Base-by-base conservation (phyloP, 2,888 invertebrate species). In the Iselma pallidipennis region DNA sequence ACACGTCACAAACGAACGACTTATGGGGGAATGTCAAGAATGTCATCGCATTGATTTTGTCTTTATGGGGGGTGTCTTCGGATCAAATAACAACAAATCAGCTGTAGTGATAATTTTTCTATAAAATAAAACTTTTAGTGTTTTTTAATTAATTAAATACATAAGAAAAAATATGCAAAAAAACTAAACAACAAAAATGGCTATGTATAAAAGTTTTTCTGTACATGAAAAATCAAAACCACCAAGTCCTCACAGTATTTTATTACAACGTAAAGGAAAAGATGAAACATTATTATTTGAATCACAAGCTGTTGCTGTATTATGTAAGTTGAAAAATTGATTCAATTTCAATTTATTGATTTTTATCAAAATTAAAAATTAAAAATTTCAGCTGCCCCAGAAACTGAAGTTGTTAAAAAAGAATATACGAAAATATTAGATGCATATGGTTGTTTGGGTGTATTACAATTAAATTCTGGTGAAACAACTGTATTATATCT, bases 391-490 rank as follows among this genome's bases (percentile, higher is more conserved):
- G 94, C 91, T 65, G 83, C 89, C 37, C 91, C 91, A 81, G 97
- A 98, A 83, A 93, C 92, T 4, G 96, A 97, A 74, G 90, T 91
- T 12, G 88, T 98, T 60, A 91, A 93, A 75, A 91, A 92, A 74
- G 91, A 92, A 74, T 98, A 98, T 79, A 89, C 89, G 12, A 96
- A 97, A 84, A 86, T 96, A 48, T 84, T 93, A 55, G 98, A 99
- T 83, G 96, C 95, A 0, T 98, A 98, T 81, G 98, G 97, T 25
- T 95, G 97, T 77, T 84, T 99, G 57, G 99, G 99, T 49, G 95
- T 97, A 2, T 85, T 99, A 0, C 95, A 95, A 76, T 82, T 95
- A 49, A 92, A 92, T 81, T 89, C 91, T 62, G 93, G 93, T 53
- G 94, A 95, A 79, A 90, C 88, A 76, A 91, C 92, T 33, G 86